phyloP scores from a whole-genome alignment of 2,113 vertebrate genomes.

The Sylvilagus bachmani region DNA sequence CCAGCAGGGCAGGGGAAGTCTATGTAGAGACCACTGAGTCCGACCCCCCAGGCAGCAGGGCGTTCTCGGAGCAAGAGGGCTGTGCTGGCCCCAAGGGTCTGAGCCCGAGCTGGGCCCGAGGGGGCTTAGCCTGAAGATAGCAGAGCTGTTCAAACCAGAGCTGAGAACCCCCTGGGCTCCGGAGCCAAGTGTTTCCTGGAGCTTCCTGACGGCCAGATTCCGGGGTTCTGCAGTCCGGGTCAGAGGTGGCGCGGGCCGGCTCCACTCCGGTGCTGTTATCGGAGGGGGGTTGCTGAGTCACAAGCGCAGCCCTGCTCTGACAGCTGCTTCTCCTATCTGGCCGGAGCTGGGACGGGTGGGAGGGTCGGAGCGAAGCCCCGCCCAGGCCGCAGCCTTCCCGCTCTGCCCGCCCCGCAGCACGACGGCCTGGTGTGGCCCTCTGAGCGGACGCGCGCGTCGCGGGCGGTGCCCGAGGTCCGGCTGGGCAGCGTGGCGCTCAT shows the following conservation, averaged over 20 bases:
- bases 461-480: conserved; percentile 88
- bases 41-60: too few species aligned
- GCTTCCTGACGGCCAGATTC: conserved; percentile 2
- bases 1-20: neutral
- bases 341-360: conserved; percentile 7
- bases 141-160: neutral
- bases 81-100: too few species aligned
- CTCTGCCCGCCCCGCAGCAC: conserved; percentile 77
- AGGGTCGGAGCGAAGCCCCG: too few species aligned
- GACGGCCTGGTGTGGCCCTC: conserved; percentile 94
- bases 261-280: neutral
- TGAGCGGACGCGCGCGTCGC: conserved; percentile 87
- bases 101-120: neutral
- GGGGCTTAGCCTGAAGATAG: neutral
- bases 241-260: neutral
- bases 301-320: conserved; percentile 30
- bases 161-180: neutral
- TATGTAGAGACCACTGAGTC: too few species aligned
- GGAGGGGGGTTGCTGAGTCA: conserved; percentile 62
- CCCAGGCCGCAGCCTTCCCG: neutral
- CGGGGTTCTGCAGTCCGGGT: neutral
- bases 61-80: too few species aligned
- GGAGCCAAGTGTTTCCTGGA: neutral
- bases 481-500: conserved; percentile 96
- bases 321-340: conserved; percentile 64